A percentile compares a stretch with the other conserved stretches of the same genome.
Evolutionary conservation across 2,797 vertebrate genomes (phyloP).

Genomic region (Halcyon badia): DNA sequence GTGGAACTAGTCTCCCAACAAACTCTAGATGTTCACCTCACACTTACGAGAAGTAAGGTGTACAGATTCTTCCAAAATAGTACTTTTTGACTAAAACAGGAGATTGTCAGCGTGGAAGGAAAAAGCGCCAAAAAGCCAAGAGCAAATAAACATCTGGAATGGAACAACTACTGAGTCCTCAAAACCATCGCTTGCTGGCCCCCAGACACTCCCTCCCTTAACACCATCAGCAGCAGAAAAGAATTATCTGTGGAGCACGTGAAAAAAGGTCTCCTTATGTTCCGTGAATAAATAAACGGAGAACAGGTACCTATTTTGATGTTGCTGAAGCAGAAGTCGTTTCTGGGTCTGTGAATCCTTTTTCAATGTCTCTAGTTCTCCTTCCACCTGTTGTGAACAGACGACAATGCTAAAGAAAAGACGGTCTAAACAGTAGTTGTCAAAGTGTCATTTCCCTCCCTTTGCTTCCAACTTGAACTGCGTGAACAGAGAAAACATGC

Average conservation of each 20-base stretch:
- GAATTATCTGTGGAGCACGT: accelerated
- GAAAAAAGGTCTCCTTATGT: background rate
- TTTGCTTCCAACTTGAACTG: background rate
- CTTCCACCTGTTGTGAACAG: conserved; percentile 74
- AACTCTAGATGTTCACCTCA: background rate
- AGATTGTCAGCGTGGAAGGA: background rate
- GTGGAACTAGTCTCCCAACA: background rate
- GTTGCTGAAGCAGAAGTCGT: conserved; percentile 73
- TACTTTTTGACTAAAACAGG: background rate
- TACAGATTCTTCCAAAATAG: background rate
- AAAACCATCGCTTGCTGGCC: background rate
- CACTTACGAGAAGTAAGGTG: background rate
- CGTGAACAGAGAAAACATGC: background rate
- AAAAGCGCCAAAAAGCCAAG: background rate
- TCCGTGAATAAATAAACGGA: background rate
- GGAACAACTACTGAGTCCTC: background rate
- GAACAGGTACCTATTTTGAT: conserved; percentile 79
- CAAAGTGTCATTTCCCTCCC: background rate
- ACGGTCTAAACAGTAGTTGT: background rate
- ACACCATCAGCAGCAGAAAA: background rate
- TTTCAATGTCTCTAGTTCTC: conserved; percentile 72
- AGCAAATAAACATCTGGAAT: background rate
- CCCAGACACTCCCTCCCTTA: background rate
- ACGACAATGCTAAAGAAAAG: background rate
- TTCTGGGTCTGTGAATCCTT: conserved; percentile 67